These are phyloP conservation scores for Pachymerium ferrugineum DNA, from an alignment of 2,888 invertebrate species.

Conservation along the genomic window DNA sequence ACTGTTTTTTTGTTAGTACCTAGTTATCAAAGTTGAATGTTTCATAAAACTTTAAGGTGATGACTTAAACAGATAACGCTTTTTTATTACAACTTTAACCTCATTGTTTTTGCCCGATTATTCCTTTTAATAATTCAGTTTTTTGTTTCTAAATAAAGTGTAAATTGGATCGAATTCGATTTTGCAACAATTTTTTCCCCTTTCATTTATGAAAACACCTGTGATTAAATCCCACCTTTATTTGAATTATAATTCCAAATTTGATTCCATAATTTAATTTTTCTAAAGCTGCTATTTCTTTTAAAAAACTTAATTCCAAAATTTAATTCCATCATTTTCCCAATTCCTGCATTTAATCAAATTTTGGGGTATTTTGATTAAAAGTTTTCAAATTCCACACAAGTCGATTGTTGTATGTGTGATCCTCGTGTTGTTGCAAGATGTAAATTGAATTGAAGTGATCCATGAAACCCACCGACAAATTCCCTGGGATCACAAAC, in stretches of 20 bases:
- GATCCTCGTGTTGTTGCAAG: conserved; percentile 15
- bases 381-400: conserved; percentile 10
- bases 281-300: not conserved
- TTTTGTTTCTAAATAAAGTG: too few relatives aligned
- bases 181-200: not conserved
- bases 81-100: too few relatives aligned
- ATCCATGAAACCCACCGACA: conserved; percentile 18
- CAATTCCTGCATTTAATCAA: conserved; percentile 14
- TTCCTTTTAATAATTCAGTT: too few relatives aligned
- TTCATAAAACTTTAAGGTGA: too few relatives aligned
- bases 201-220: too few relatives aligned
- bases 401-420: conserved; percentile 14
- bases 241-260: not conserved
- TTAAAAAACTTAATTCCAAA: not conserved
- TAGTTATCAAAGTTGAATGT: too few relatives aligned
- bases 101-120: too few relatives aligned
- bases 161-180: too few relatives aligned
- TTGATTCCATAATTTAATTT: conserved; percentile 10
- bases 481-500: conserved; percentile 14
- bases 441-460: conserved; percentile 21
- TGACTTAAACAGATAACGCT: too few relatives aligned
- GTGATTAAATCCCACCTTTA: not conserved
- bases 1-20: too few relatives aligned
- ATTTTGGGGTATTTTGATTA: conserved; percentile 7
- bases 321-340: conserved; percentile 1